These are phyloP conservation scores for Astyanax mexicanus DNA, from an alignment of 2,797 vertebrate genomes.

Conservation along the genomic window DNA sequence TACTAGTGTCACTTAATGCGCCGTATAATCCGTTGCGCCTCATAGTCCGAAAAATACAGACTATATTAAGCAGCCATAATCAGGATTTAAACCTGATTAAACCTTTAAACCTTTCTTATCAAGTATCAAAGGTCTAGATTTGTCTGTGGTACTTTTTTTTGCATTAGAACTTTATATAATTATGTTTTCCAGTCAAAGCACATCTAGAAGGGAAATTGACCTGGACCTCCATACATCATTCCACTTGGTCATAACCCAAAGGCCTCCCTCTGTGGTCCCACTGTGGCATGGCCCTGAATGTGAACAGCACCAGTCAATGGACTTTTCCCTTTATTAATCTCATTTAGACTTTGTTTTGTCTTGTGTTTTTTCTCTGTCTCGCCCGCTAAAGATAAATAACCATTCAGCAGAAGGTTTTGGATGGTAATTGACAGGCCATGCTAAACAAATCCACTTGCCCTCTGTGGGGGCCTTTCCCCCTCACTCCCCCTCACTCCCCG, in stretches of 20 bases:
- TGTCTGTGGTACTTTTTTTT: background rate
- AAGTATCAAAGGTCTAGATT: slow-evolving; percentile 4
- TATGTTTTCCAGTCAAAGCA: slow-evolving; percentile 23
- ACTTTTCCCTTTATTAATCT: slow-evolving; percentile 76
- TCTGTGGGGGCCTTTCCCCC: slow-evolving; percentile 68
- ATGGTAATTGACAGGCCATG: slow-evolving; percentile 87
- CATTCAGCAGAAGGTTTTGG: slow-evolving; percentile 80
- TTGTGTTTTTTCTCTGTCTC: slow-evolving; percentile 40
- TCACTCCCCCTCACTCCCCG: slow-evolving; percentile 55
- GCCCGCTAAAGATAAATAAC: slow-evolving; percentile 69
- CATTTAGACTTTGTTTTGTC: slow-evolving; percentile 74
- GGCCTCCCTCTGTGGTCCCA: background rate
- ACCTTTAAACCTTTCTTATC: slow-evolving; percentile 7
- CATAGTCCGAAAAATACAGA: too few relatives aligned
- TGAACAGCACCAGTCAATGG: slow-evolving; percentile 65
- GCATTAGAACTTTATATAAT: slow-evolving; percentile 12
- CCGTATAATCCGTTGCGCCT: too few relatives aligned
- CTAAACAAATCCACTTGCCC: slow-evolving; percentile 86
- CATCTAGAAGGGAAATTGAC: slow-evolving; percentile 15
- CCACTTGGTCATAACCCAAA: slow-evolving; percentile 23
- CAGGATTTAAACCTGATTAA: too few relatives aligned
- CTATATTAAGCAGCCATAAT: too few relatives aligned
- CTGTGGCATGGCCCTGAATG: slow-evolving; percentile 24
- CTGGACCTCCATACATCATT: slow-evolving; percentile 42
- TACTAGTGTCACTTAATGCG: too few relatives aligned